Base-by-base conservation (phyloP, 2,113 vertebrate genomes). In the Pseudolaguvia tuberculata region DNA sequence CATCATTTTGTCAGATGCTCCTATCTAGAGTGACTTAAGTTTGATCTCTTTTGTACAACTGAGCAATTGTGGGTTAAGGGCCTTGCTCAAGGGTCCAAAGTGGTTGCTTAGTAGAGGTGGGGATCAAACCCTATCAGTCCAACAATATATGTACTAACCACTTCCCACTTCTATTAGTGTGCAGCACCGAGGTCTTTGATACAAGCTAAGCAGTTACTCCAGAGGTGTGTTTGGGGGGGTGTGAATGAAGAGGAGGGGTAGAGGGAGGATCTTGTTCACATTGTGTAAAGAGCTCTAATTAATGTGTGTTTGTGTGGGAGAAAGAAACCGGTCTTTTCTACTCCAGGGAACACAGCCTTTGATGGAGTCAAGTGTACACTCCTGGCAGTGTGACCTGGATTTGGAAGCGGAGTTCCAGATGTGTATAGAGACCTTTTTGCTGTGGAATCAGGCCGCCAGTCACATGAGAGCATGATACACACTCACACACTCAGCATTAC, bases 251-350 rank as follows among this genome's bases (percentile, higher is more conserved):
- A 68, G 62, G 29, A 71, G 67, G 53, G 48, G 52, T 58, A 18
- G 52, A 15, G 29, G 47, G 45, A 25, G 35, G 53, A 62, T 78
- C 74, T 69, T 52, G 53, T 71, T 72, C 61, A 55, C 71, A 61
- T 70, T 75, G 62, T 84, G 79, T 79, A 77, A 75, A 79, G 67
- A 71, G 71, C 57, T 59, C 76, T 77, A 80, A 80, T 79, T 77
- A 76, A 69, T 75, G 48, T 57, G 27, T 76, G 55, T 76, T 55
- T 69, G 65, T 76, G 61, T 29, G 58, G 11, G 58, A 71, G 66
- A 58, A 31, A 72, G 65, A 69, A 42, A 35, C 25, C 27, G 68
- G 68, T 52, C 74, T 69, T 47, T 69, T 69, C 74, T 59, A 65
- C 65, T 58, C 55, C 65, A 39, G 74, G 65, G 65, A 58, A 29